phyloP scores from a whole-genome alignment of 2,113 vertebrate species.

The Piprites chloris region DNA sequence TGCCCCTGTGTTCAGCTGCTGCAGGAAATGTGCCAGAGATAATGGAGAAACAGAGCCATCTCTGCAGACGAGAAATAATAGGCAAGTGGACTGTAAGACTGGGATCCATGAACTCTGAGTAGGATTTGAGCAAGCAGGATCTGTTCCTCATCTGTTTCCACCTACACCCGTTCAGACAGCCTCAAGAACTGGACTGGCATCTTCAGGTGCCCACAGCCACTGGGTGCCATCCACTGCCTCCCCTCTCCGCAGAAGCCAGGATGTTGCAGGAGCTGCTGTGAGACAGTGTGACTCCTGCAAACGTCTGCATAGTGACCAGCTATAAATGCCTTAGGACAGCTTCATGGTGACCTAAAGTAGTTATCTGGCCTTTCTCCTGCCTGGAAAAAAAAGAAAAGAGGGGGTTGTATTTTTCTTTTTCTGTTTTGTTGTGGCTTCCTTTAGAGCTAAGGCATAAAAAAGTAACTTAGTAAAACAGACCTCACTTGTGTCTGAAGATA shows the following conservation, averaged over 20 bases:
- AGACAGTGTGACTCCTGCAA: neutral
- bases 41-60: neutral
- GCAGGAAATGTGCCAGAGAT: neutral
- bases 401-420: neutral
- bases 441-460: neutral
- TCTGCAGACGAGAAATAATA: neutral
- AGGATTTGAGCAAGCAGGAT: neutral
- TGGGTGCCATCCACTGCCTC: rapidly evolving
- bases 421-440: neutral
- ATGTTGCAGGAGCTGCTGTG: neutral
- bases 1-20: neutral
- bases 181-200: neutral
- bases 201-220: rapidly evolving
- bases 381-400: neutral
- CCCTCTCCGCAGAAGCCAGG: neutral
- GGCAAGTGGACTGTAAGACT: neutral
- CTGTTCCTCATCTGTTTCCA: neutral
- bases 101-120: neutral
- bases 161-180: neutral
- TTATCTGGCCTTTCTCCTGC: neutral
- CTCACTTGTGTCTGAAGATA: neutral
- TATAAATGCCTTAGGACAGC: neutral
- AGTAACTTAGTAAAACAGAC: neutral
- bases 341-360: neutral
- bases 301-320: neutral